Evolutionary conservation across 2,113 vertebrate species (phyloP).

Genomic region (Corvus hawaiiensis): DNA sequence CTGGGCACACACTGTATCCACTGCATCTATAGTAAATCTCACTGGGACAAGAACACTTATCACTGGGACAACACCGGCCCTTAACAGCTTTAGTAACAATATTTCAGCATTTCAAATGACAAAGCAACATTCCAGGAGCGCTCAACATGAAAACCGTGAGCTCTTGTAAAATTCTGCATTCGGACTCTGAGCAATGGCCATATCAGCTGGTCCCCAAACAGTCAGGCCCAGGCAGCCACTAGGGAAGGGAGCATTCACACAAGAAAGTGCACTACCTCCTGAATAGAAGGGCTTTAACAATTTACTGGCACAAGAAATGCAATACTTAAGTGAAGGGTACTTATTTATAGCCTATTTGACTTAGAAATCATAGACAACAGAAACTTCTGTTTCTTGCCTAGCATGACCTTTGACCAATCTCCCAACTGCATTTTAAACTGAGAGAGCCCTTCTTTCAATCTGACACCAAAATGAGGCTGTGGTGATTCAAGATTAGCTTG

Average conservation of each 20-base stretch:
- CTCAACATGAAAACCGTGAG: neutral
- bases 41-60: neutral
- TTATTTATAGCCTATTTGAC: neutral
- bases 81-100: neutral
- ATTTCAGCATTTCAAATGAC: fast-evolving
- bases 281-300: neutral
- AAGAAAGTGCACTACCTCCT: neutral
- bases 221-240: neutral
- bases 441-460: neutral
- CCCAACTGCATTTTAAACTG: neutral
- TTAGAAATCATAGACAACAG: neutral
- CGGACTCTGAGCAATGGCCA: fast-evolving
- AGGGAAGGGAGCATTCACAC: neutral
- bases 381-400: neutral
- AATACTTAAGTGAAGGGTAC: neutral
- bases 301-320: neutral
- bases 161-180: neutral
- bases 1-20: fast-evolving
- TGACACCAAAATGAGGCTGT: neutral
- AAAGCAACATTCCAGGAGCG: neutral
- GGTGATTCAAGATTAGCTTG: neutral
- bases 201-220: neutral
- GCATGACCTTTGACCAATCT: neutral
- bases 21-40: neutral
- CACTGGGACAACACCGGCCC: too few species aligned